phyloP scores from a whole-genome alignment of 2,888 invertebrate genomes.

The Platynereis dumerilii region DNA sequence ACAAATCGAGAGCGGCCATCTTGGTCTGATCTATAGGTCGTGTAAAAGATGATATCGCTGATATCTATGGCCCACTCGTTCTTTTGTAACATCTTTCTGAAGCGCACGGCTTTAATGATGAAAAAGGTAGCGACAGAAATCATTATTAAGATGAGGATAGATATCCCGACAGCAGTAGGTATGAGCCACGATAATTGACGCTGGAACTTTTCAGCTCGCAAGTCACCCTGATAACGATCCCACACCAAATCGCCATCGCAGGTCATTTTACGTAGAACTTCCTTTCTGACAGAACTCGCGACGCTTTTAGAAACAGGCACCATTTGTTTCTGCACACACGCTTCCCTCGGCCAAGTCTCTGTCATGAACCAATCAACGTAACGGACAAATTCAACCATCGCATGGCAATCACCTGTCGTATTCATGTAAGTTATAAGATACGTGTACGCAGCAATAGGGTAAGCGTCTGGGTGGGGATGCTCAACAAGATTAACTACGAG shows the following conservation, averaged over 20 bases:
- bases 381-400: conserved; percentile 46
- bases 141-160: conserved; percentile 1
- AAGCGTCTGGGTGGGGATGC: conserved; percentile 29
- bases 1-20: conserved; percentile 14
- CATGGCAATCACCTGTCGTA: conserved; percentile 41
- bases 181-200: background rate
- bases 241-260: conserved; percentile 21
- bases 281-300: conserved; percentile 2
- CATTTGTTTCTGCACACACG: conserved; percentile 28
- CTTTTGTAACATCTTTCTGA: background rate
- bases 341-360: conserved; percentile 4
- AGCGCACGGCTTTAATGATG: background rate
- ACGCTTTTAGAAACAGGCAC: conserved; percentile 23
- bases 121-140: background rate
- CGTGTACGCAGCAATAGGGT: conserved; percentile 54
- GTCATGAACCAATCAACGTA: conserved; percentile 33
- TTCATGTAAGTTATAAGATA: conserved; percentile 47
- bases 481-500: conserved; percentile 16
- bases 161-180: background rate
- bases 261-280: conserved; percentile 8
- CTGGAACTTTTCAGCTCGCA: background rate
- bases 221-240: background rate
- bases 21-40: conserved; percentile 2
- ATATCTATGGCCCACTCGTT: conserved; percentile 40
- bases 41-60: conserved; percentile 47